Evolutionary conservation across 2,888 invertebrate species (phyloP).

Genomic region (Lasioglossum vierecki): DNA sequence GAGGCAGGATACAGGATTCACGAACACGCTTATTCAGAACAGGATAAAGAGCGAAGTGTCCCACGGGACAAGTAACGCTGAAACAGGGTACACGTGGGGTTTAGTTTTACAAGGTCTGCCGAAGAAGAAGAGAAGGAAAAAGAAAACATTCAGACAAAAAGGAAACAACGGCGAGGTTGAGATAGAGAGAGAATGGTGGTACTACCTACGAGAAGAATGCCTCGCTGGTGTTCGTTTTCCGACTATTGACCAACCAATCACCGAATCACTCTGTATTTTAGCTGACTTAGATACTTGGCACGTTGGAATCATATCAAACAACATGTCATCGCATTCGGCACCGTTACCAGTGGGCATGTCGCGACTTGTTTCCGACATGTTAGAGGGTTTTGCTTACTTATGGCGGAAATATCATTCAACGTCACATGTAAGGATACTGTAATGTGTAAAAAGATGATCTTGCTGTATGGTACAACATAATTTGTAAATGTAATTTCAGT

Average conservation of each 20-base stretch:
- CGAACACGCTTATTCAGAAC: constrained; percentile 75
- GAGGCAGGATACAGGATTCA: constrained; percentile 75
- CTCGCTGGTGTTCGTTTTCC: constrained; percentile 78
- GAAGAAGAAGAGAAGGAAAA: constrained; percentile 74
- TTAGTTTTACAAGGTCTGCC: constrained; percentile 89
- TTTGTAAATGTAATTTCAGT: constrained; percentile 84
- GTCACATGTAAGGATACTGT: constrained; percentile 88
- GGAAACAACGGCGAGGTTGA: constrained; percentile 44
- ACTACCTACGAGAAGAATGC: constrained; percentile 78
- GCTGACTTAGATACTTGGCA: constrained; percentile 93
- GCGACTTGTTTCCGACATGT: constrained; percentile 92
- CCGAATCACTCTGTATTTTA: constrained; percentile 92
- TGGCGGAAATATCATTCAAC: constrained; percentile 90
- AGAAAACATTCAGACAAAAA: constrained; percentile 37
- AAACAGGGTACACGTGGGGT: constrained; percentile 79
- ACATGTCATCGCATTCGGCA: constrained; percentile 76
- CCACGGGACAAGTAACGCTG: constrained; percentile 24
- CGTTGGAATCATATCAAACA: constrained; percentile 81
- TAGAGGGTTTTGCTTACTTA: constrained; percentile 92
- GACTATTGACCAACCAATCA: constrained; percentile 88
- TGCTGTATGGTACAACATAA: not conserved
- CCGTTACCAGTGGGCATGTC: constrained; percentile 90
- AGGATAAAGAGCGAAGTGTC: constrained; percentile 39
- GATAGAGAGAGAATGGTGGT: constrained; percentile 75
- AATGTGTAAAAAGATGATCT: not conserved